Percentiles rank a stretch among this genome's conserved stretches.
Evolutionary conservation across 2,888 invertebrate species (phyloP).

Genomic region (Apotomis betuletana): DNA sequence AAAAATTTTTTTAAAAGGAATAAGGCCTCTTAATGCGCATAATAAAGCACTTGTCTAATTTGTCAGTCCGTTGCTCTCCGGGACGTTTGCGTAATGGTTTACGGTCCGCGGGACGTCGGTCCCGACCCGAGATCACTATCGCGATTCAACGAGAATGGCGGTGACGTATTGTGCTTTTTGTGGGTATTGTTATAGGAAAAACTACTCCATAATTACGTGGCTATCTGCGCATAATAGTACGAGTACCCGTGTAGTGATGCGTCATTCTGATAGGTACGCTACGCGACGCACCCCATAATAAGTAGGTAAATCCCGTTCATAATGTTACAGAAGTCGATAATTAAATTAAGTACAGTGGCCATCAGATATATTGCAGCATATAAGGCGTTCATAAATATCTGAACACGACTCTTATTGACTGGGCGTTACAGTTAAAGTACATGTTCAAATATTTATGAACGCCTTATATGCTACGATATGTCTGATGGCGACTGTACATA

Average conservation of each 20-base stretch:
- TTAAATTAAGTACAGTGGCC: neutral
- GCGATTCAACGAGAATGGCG: conserved; percentile 37
- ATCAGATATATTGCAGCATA: too few species aligned
- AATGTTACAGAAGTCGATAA: conserved; percentile 12
- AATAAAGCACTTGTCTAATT: conserved; percentile 39
- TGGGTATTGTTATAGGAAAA: conserved; percentile 49
- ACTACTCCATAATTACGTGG: conserved; percentile 46
- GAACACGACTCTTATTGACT: too few species aligned
- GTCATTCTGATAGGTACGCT: conserved; percentile 23
- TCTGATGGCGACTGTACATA: too few species aligned
- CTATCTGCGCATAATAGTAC: conserved; percentile 14
- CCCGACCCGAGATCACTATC: conserved; percentile 46
- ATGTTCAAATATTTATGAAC: too few species aligned
- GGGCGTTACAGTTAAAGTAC: too few species aligned
- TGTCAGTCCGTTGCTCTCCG: conserved; percentile 43
- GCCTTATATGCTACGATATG: too few species aligned
- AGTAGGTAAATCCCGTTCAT: neutral
- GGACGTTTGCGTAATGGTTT: conserved; percentile 55
- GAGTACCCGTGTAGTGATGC: conserved; percentile 7
- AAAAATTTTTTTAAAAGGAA: too few species aligned
- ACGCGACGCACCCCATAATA: conserved; percentile 2
- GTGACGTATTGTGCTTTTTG: conserved; percentile 43
- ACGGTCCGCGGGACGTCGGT: conserved; percentile 56
- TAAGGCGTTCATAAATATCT: too few species aligned
- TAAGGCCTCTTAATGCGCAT: too few species aligned